Evolutionary conservation across 2,888 invertebrate species (phyloP).

Genomic region (Mellilla xanthometata): DNA sequence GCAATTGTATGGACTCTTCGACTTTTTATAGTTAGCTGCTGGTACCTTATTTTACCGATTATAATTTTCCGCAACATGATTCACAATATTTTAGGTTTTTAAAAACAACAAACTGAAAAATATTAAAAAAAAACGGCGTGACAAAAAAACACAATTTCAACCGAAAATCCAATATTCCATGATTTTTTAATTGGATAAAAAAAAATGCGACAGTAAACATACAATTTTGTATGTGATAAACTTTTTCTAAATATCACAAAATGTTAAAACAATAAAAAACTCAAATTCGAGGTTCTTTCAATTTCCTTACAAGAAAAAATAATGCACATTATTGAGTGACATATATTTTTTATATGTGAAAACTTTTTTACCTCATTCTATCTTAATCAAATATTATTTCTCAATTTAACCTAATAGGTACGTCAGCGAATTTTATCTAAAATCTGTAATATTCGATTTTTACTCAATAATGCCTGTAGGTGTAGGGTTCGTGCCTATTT

Average conservation of each 20-base stretch:
- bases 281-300: slow-evolving; percentile 18
- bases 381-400: slow-evolving; percentile 14
- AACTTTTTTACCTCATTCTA: too few species aligned
- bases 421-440: slow-evolving; percentile 31
- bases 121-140: too few species aligned
- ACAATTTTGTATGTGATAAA: slow-evolving; percentile 11
- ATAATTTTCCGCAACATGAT: too few species aligned
- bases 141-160: too few species aligned
- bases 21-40: too few species aligned
- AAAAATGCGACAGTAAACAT: background rate
- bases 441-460: slow-evolving; percentile 12
- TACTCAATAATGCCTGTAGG: background rate
- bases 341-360: too few species aligned
- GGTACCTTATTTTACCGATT: too few species aligned
- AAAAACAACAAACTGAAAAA: too few species aligned
- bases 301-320: background rate
- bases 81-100: too few species aligned
- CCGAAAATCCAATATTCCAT: slow-evolving; percentile 9
- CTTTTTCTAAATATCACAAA: slow-evolving; percentile 26
- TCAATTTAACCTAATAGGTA: slow-evolving; percentile 35
- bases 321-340: too few species aligned
- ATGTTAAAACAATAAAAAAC: slow-evolving; percentile 24
- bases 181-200: background rate
- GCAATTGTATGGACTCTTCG: too few species aligned
- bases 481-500: too few species aligned